These are phyloP conservation scores for Congeria kusceri DNA, from an alignment of 2,888 invertebrate species.

Conservation along the genomic window DNA sequence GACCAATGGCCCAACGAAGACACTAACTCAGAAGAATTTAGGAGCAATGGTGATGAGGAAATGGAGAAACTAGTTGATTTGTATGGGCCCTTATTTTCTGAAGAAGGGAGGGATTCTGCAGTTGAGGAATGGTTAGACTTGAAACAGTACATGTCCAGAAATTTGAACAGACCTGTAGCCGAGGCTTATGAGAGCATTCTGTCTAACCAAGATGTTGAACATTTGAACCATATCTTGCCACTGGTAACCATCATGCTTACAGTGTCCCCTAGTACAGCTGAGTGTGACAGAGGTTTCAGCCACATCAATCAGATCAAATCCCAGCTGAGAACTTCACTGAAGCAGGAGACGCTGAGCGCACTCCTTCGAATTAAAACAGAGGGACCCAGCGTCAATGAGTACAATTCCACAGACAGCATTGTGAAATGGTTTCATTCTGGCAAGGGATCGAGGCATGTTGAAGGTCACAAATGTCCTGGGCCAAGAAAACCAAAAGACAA, in stretches of 20 bases:
- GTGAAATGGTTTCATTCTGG: slow-evolving; percentile 26
- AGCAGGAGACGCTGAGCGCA: slow-evolving; percentile 5
- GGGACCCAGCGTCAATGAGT: slow-evolving; percentile 21
- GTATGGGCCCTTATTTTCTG: no score
- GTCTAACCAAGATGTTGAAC: background rate
- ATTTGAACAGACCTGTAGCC: background rate
- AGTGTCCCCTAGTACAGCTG: slow-evolving; percentile 41
- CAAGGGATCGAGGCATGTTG: slow-evolving; percentile 20
- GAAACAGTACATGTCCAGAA: slow-evolving; percentile 16
- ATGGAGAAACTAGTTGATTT: no score
- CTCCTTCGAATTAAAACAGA: slow-evolving; percentile 25
- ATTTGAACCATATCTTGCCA: slow-evolving; percentile 1
- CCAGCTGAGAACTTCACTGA: background rate
- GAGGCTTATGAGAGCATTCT: slow-evolving; percentile 6
- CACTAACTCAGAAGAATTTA: no score
- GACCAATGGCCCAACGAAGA: no score
- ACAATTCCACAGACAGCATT: slow-evolving; percentile 26
- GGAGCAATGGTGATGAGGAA: no score
- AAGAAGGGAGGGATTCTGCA: slow-evolving; percentile 15
- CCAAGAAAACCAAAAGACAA: no score
- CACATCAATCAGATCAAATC: slow-evolving; percentile 21
- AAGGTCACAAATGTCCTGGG: slow-evolving; percentile 18
- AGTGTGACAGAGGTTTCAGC: slow-evolving; percentile 47
- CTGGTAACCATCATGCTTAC: slow-evolving; percentile 33
- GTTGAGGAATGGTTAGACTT: slow-evolving; percentile 14